Evolutionary conservation across 1,140 invertebrate genomes (phyloP), one percentile per base, ranked within the genome.

Genomic region (Tachypleus tridentatus): DNA sequence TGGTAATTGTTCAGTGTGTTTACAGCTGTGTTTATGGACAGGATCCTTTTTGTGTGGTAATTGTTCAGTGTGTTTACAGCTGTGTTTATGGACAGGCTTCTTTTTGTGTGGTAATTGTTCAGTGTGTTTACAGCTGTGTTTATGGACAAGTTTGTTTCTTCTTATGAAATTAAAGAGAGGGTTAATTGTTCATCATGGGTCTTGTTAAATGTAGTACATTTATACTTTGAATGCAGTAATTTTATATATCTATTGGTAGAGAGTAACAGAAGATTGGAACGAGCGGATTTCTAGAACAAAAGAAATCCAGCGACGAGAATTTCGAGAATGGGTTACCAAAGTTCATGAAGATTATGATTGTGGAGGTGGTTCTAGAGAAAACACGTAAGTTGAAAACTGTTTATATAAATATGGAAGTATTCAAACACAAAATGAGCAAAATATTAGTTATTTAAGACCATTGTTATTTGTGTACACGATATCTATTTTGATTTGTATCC

Each of bases 291-390:
- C 85, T 70, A 84, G 83, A n/a, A 75, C 89, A 49, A 80, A 84
- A 70, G 83, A 87, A 67, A 82, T 83, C 58, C 89, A 91, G 77
- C 83, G 84, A 64, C 76, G 82, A 52, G 84, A 89, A 68, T 89
- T 89, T 73, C 77, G 84, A 63, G 84, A 90, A 66, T 92, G 89
- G 88, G 83, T 93, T 8, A 86, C 87, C 80, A 80, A 81, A 69
- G 81, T 85, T 51, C 80, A 88, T 62, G 83, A 88, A 73, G 85
- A 86, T 63, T 84, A 84, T 68, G 49, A 76, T 70, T 62, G 67
- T 71, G 67, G 63, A 65, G 51, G 58, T 58, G 57, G 63, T 8
- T 64, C 64, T 9, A 58, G 60, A n/a, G 67, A 58, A 29, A 62
- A 68, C 62, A 58, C 62, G 63, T 68, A 53, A 68, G 59, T 59